Evolutionary conservation across 2,888 invertebrate genomes (phyloP).

Genomic region (Pheosia gnoma): DNA sequence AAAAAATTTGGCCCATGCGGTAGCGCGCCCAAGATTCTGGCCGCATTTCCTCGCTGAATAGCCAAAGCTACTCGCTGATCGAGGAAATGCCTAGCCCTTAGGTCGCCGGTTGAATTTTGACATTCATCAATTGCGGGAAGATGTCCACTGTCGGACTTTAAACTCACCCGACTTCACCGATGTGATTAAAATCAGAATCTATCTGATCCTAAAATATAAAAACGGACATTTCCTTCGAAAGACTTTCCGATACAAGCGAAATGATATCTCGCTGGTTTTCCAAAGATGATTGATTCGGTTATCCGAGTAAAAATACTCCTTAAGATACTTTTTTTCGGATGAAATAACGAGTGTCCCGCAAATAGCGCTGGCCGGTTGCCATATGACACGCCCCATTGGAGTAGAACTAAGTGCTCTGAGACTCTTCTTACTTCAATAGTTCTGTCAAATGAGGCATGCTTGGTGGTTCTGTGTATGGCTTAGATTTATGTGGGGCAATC

Average conservation of each 20-base stretch:
- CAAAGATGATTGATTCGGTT: constrained; percentile 32
- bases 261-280: constrained; percentile 7
- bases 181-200: not conserved
- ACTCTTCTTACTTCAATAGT: constrained; percentile 19
- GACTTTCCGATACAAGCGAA: constrained; percentile 5
- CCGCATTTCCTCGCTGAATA: no score
- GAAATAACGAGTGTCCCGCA: constrained; percentile 38
- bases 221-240: constrained; percentile 4
- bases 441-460: constrained; percentile 20
- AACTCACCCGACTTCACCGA: not conserved
- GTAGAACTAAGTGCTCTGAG: constrained; percentile 37
- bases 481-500: constrained; percentile 18
- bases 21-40: no score
- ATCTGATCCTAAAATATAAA: not conserved
- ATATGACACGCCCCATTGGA: constrained; percentile 33
- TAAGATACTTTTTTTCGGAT: constrained; percentile 22
- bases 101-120: no score
- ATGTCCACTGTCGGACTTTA: no score
- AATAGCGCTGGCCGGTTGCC: constrained; percentile 39
- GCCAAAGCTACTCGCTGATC: no score
- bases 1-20: no score
- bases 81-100: no score
- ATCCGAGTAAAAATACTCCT: constrained; percentile 23
- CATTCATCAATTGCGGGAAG: no score
- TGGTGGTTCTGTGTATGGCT: constrained; percentile 12